Conservation (phyloP, 2,113 vertebrate genomes). For the Tragelaphus strepsiceros region DNA sequence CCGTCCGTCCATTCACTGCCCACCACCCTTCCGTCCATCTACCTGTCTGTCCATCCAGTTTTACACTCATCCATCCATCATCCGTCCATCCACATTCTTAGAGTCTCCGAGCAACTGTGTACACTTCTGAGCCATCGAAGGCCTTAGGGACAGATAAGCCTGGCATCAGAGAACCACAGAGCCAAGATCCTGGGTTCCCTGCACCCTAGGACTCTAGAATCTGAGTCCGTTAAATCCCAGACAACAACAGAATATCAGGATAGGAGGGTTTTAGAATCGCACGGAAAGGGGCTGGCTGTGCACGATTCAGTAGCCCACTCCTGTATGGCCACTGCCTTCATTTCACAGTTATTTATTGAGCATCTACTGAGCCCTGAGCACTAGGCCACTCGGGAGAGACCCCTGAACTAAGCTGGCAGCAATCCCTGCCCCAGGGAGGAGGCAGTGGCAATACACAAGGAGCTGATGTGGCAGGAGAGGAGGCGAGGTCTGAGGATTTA, state of each 20-base stretch:
- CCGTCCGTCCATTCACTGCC: not conserved
- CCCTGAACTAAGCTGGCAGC: not conserved
- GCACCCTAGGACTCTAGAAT: accelerated
- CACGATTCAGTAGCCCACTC: accelerated
- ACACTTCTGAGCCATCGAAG: accelerated
- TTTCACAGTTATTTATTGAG: not conserved
- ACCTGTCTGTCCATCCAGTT: no score
- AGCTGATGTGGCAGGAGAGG: accelerated
- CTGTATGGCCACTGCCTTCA: accelerated
- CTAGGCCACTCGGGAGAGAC: not conserved
- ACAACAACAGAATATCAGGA: not conserved
- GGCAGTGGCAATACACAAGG: accelerated
- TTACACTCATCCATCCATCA: not conserved
- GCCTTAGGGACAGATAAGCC: not conserved
- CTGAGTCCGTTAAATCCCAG: accelerated
- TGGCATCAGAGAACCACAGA: not conserved
- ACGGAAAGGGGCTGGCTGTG: not conserved
- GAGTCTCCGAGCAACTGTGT: accelerated
- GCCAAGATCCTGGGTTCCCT: not conserved
- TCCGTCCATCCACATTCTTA: not conserved
- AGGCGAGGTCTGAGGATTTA: accelerated
- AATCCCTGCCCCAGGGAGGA: not conserved
- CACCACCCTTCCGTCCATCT: not conserved
- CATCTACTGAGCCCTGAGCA: not conserved
- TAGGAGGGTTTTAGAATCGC: accelerated